Conservation (phyloP, 1,140 invertebrate genomes). For the Psilanteris sp. region DNA sequence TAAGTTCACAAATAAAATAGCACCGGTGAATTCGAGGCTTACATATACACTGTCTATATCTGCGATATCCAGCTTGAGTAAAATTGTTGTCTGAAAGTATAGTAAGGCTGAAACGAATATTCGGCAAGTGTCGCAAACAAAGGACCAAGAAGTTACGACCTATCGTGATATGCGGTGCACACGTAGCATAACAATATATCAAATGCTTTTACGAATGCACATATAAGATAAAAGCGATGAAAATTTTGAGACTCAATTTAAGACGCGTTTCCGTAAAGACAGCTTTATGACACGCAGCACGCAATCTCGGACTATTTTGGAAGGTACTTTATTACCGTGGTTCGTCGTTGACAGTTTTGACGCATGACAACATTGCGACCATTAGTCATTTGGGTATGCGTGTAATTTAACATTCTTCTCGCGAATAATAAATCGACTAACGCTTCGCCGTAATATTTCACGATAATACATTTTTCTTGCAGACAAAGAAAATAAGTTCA, state of each 20-base stretch:
- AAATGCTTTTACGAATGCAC: slow-evolving; percentile 7
- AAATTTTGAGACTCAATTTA: slow-evolving; percentile 23
- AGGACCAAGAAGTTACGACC: slow-evolving; percentile 38
- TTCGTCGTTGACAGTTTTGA: slow-evolving; percentile 22
- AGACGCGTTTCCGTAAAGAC: slow-evolving; percentile 4
- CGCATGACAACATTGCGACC: not conserved
- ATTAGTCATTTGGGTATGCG: slow-evolving; percentile 23
- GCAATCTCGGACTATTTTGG: slow-evolving; percentile 16
- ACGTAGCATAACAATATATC: slow-evolving; percentile 4
- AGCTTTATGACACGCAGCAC: slow-evolving; percentile 43
- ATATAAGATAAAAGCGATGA: slow-evolving; percentile 7
- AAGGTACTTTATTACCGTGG: slow-evolving; percentile 26
- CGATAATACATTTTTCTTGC: no score
- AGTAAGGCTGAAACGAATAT: slow-evolving; percentile 4
- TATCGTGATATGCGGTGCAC: slow-evolving; percentile 10
- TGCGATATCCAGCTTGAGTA: slow-evolving; percentile 13
- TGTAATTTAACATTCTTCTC: not conserved
- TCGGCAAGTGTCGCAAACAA: slow-evolving; percentile 44
- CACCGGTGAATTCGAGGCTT: not conserved
- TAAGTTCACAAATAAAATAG: slow-evolving; percentile 14
- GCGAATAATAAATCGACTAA: no score
- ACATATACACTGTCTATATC: slow-evolving; percentile 11
- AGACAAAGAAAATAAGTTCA: no score
- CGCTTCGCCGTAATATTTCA: no score
- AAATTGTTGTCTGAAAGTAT: slow-evolving; percentile 25